phyloP scores from a whole-genome alignment of 2,888 invertebrate genomes.

The Sicus ferrugineus region DNA sequence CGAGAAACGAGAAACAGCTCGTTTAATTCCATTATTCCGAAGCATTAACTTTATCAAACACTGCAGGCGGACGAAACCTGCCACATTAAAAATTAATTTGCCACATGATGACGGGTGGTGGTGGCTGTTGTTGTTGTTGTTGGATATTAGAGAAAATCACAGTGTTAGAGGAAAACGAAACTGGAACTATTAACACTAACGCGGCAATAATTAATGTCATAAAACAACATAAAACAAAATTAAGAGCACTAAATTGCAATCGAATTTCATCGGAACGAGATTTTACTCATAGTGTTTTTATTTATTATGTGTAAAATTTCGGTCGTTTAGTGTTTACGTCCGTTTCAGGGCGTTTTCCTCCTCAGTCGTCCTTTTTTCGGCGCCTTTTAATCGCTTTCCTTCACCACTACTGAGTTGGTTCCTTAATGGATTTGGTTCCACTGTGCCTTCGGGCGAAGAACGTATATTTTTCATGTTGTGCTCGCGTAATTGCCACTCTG shows the following conservation, averaged over 20 bases:
- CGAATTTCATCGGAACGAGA: too few species aligned
- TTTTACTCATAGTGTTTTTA: too few species aligned
- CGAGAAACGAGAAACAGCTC: constrained; percentile 36
- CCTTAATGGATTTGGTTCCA: background rate
- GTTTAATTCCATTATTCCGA: constrained; percentile 59
- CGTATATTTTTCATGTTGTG: background rate
- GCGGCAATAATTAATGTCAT: background rate
- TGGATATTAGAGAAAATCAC: too few species aligned
- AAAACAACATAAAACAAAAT: too few species aligned
- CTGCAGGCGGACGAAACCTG: background rate
- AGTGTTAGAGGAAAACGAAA: too few species aligned
- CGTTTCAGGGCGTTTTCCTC: too few species aligned
- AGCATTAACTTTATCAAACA: constrained; percentile 46
- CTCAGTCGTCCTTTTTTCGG: too few species aligned
- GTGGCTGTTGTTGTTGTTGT: too few species aligned
- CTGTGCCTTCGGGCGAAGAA: background rate
- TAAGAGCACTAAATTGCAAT: too few species aligned
- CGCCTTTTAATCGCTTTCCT: too few species aligned
- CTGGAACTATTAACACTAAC: background rate
- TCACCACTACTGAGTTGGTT: background rate
- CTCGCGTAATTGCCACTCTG: background rate
- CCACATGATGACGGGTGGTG: constrained; percentile 7
- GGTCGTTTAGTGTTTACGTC: too few species aligned
- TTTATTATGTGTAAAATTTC: too few species aligned
- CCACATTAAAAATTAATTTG: constrained; percentile 31